Base-by-base conservation (phyloP, 2,888 invertebrate species). In the Scaptomyza polygonia region DNA sequence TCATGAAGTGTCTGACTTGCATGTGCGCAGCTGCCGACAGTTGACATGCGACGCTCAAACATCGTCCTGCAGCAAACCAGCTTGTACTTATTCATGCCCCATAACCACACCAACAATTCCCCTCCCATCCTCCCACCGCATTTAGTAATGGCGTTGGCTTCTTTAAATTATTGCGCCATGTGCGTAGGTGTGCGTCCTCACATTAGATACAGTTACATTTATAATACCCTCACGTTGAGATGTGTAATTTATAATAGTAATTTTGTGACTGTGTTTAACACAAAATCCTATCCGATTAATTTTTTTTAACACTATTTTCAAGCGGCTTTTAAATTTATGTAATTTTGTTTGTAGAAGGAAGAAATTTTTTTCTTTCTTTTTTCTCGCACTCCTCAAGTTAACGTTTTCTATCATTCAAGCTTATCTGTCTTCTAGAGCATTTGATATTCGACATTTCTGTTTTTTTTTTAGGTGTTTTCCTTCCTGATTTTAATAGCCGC, bases 21-120 rank as follows among this genome's bases (percentile, higher is more conserved):
- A 83, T 82, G 80, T 81, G 82, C 82, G 71, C 77, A 79, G 72
- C 70, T 77, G 77, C 71, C 75, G 81, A 75, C 86, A 86, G 86
- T 83, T 84, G 84, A 83, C 86, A 83, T 70, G 86, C 66, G 82
- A 72, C 77, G 66, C 77, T 66, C 69, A 67, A 78, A 69, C 73
- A 55, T 64, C 58, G 74, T 74, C 76, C 72, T 70, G 72, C 70
- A 48, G 55, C 65, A 66, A 51, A 53, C 67, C 29, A 16, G 25
- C 45, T 51, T 58, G 67, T 67, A 61, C 74, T 70, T 67, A 65
- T 77, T 69, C 62, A 67, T 65, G 61, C 61, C 61, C 48, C 64
- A 34, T 32, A 51, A 42, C 64, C 56, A 48, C 39, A 21, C 57
- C 56, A 56, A 27, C 43, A 40, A 48, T 14, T 21, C 14, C 32